Base-by-base conservation (phyloP, 1,140 invertebrate species). In the Metopolophium dirhodum region DNA sequence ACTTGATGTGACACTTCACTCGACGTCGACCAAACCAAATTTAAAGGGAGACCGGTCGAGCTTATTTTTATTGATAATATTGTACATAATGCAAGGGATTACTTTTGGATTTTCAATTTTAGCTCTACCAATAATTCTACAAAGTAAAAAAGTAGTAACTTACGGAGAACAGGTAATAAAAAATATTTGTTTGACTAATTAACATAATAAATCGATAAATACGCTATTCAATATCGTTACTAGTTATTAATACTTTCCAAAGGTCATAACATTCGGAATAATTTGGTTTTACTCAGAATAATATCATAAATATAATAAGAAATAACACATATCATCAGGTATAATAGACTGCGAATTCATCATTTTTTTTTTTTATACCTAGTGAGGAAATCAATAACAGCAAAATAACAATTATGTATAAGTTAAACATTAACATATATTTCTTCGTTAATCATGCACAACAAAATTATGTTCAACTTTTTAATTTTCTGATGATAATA, bases 41-140 rank as follows among this genome's bases (percentile, higher is more conserved):
- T 45, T 93, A 30, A 51, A 83, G 14, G 91, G 30, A 20, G 91
- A 93, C 35, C n/a, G 68, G n/a, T 20, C 14, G 20, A 93, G 85
- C 61, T 49, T 93, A 6, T 51, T 26, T 23, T 51, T 93, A 45
- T 93, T 93, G 20, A 37, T 93, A 30, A 85, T 93, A 47, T 20
- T 93, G 20, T 93, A 83, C 23, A 35, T 47, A n/a, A 37, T 93
- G 61, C 91, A 93, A 85, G 91, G 91, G 1, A 30, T 93, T 23
- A 11, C 91, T 54, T 41, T 93, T 30, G 68, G 68, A 18, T 83
- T 93, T n/a, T 47, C 87, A 35, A 22, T 41, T 9, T 8, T 14
- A 51, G 68, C 77, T 37, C 4, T 93, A n/a, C 91, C 91, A n/a
- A 35, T 93, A n/a, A 93, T 93, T 22, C n/a, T 93, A 37, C 37